These are phyloP conservation scores for Rallus limicola DNA, from an alignment of 2,113 vertebrate species.

Conservation along the genomic window DNA sequence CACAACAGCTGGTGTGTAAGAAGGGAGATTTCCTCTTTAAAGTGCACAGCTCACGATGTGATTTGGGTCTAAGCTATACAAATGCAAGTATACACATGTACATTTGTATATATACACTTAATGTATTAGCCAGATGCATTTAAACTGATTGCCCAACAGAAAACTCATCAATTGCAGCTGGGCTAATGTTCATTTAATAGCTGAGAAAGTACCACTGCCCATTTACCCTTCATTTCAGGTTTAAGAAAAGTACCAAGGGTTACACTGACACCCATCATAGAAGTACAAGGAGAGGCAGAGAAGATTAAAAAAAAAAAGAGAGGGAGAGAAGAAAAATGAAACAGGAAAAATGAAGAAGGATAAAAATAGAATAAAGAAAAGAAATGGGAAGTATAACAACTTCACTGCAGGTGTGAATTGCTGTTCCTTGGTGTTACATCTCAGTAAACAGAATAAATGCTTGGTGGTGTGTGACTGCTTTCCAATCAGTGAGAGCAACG, in stretches of 20 bases:
- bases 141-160: neutral
- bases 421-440: conserved; percentile 56
- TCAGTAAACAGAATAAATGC: conserved; percentile 73
- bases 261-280: neutral
- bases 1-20: neutral
- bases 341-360: conserved; percentile 36
- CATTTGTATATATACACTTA: neutral
- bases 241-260: neutral
- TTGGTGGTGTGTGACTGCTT: conserved; percentile 70
- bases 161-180: neutral
- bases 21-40: neutral
- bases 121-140: neutral
- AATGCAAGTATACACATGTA: neutral
- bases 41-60: neutral
- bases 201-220: neutral
- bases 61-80: neutral
- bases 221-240: neutral
- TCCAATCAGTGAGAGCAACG: conserved; percentile 73
- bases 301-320: neutral
- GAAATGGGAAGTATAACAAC: conserved; percentile 54
- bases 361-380: conserved; percentile 70
- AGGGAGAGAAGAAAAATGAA: neutral
- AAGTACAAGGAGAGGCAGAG: neutral
- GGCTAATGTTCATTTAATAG: neutral
- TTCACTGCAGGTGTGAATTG: conserved; percentile 65